Percentiles rank a stretch among this genome's conserved stretches.
phyloP scores from a whole-genome alignment of 2,797 vertebrate genomes.

The Propithecus perrieri region DNA sequence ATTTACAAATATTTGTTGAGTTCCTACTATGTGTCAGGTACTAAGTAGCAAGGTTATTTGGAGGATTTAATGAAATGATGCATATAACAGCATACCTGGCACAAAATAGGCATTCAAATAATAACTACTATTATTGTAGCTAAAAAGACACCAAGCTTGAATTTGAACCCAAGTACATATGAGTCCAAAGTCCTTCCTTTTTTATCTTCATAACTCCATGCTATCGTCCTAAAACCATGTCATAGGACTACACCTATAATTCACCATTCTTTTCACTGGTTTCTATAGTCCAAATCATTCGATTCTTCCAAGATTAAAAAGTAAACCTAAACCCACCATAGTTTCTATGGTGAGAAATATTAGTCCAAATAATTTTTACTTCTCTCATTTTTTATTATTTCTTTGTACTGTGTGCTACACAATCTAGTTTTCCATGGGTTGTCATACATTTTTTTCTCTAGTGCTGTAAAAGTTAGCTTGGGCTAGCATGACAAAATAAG shows the following conservation, averaged over 20 bases:
- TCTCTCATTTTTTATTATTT: background rate
- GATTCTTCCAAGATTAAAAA: background rate
- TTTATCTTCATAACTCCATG: background rate
- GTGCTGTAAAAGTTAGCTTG: background rate
- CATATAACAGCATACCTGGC: background rate
- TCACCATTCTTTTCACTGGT: background rate
- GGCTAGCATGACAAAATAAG: background rate
- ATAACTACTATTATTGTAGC: background rate
- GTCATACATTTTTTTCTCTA: background rate
- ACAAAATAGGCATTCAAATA: background rate
- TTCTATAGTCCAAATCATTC: background rate
- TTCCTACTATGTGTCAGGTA: background rate
- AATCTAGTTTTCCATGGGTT: background rate
- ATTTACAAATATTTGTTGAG: background rate
- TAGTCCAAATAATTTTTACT: background rate
- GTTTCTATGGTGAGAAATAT: background rate
- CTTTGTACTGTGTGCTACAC: background rate
- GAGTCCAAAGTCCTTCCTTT: background rate
- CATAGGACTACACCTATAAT: background rate
- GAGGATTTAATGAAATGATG: background rate
- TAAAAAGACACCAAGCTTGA: background rate
- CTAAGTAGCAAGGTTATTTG: background rate
- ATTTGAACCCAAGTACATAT: background rate
- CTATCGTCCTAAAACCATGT: background rate
- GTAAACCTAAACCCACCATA: background rate